Evolutionary conservation across 2,888 invertebrate genomes (phyloP), one percentile per base, ranked within the genome.

Genomic region (Magallana nippona): DNA sequence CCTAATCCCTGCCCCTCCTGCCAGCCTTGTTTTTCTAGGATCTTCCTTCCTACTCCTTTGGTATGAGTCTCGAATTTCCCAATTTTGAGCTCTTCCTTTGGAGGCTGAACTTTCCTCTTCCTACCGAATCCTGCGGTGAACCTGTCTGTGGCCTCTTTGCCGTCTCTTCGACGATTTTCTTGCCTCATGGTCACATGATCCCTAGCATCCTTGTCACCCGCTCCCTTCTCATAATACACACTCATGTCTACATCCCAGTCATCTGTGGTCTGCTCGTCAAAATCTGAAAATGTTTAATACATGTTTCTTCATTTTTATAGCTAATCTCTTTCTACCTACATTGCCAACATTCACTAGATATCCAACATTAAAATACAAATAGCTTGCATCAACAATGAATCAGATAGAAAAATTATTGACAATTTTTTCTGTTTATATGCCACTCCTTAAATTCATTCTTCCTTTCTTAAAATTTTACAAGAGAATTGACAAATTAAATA

Each of bases 161-260:
- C 93, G 27, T 89, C 89, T 55, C 91, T 84, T 44, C 92, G 86
- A 17, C 92, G 84, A 83, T 89, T 87, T 58, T 94, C 94, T 82
- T 92, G 92, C 83, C 95, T 88, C 91, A 95, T 95, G 81, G 92
- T 91, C 13, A 95, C 89, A 60, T 93, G 93, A 86, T 95, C 95
- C 81, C 92, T 89, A 0, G 95, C 94, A 91, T 95, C 95, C 88
- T 94, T 94, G 88, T 95, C 95, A 3, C 93, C 93, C 11, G 93
- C 94, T 15, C 93, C 94, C 84, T 89, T 82, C 84, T 95, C 95
- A 87, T 95, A 95, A 90, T 95, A 95, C 1, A 93, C 94, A 86
- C 94, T 94, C 94, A 95, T 95, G 88, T 95, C 95, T 1, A 96
- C 94, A 91, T 96, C 95, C 95, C 95, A 95, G 88, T 96, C 95